Percentiles rank a stretch among this genome's conserved stretches.
These are phyloP conservation scores for Spinus pinus DNA, from an alignment of 2,797 vertebrate species.

Conservation along the genomic window DNA sequence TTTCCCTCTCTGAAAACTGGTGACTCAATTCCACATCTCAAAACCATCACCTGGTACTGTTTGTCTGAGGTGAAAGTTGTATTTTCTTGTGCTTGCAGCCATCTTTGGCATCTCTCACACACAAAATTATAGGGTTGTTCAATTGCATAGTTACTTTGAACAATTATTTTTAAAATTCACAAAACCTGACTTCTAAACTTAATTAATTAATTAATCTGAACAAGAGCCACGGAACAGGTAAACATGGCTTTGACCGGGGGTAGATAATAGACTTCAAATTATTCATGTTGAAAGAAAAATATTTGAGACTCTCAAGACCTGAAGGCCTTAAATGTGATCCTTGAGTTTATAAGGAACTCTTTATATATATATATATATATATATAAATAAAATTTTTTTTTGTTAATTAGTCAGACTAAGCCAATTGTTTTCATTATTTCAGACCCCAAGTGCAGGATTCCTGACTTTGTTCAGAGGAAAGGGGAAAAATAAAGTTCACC, in stretches of 20 bases:
- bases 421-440: constrained; percentile 4
- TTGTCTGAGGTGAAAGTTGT: neutral
- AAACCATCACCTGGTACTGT: neutral
- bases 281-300: neutral
- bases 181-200: neutral
- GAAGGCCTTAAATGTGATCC: neutral
- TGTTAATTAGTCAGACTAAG: neutral
- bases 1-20: neutral
- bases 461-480: constrained; percentile 5
- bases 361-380: too few relatives aligned
- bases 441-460: neutral
- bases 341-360: neutral
- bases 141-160: neutral
- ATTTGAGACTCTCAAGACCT: neutral
- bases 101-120: neutral
- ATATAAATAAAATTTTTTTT: too few relatives aligned
- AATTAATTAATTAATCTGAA: neutral
- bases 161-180: neutral
- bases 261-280: neutral
- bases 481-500: neutral
- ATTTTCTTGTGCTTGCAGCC: neutral
- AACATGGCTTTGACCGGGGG: neutral
- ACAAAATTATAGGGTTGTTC: neutral
- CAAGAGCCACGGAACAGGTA: neutral
- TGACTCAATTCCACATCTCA: neutral